Conservation (phyloP, 2,888 invertebrate species). For the Phoronis australis region DNA sequence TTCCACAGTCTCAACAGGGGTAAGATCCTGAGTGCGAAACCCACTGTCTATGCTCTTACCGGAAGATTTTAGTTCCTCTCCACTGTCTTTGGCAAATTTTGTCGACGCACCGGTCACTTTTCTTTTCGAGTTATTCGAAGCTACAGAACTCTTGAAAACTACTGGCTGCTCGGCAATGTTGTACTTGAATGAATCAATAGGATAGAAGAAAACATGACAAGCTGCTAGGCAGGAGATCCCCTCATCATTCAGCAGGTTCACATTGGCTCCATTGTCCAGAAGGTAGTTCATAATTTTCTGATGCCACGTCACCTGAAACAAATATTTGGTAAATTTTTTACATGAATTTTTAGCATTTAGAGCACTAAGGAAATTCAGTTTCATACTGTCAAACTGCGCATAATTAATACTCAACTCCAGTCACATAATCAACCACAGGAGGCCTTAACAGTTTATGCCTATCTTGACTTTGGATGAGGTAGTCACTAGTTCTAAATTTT, state of each 20-base stretch:
- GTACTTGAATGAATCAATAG: conserved; percentile 37
- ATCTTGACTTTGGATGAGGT: too few species aligned
- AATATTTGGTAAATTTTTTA: too few species aligned
- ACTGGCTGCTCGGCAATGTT: conserved; percentile 37
- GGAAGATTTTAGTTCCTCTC: conserved; percentile 6
- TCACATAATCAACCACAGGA: too few species aligned
- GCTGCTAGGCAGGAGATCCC: conserved; percentile 49
- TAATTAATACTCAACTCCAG: too few species aligned
- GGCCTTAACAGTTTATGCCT: too few species aligned
- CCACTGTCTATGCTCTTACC: conserved; percentile 20
- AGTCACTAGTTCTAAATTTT: too few species aligned
- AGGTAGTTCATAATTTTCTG: conserved; percentile 44
- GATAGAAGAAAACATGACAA: conserved; percentile 47
- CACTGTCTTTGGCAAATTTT: conserved; percentile 4
- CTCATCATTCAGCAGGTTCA: conserved; percentile 49
- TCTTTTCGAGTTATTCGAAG: conserved; percentile 2
- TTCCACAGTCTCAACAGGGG: conserved; percentile 6
- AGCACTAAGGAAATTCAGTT: too few species aligned
- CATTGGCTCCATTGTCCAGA: conserved; percentile 49
- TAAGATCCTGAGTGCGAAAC: conserved; percentile 10
- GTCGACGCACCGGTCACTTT: background rate
- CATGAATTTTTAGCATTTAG: too few species aligned
- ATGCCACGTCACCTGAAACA: conserved; percentile 44
- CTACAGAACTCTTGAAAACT: conserved; percentile 1
- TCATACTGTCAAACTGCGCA: too few species aligned